Conservation (phyloP, 2,888 invertebrate genomes). For the Cephus pygmeus region DNA sequence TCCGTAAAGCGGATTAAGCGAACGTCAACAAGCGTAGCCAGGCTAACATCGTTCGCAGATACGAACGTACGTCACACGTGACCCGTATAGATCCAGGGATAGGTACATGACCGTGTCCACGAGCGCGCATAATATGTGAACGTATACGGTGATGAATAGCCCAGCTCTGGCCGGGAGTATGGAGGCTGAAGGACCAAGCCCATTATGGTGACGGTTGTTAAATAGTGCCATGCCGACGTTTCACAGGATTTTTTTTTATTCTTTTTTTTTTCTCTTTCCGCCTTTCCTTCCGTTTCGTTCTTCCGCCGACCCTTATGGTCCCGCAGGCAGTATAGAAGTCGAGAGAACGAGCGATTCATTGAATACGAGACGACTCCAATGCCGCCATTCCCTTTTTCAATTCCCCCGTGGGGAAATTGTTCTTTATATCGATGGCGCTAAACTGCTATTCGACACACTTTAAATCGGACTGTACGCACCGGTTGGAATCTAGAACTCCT, state of each 20-base stretch:
- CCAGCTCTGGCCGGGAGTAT: not conserved
- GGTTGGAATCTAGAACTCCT: not conserved
- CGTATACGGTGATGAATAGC: slow-evolving; percentile 1
- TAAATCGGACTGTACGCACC: not conserved
- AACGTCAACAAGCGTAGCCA: not conserved
- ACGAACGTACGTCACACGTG: slow-evolving; percentile 1
- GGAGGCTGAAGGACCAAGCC: not conserved
- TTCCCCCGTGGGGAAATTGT: not conserved
- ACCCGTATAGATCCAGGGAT: slow-evolving; percentile 4
- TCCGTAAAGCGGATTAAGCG: not conserved
- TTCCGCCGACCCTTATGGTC: slow-evolving; percentile 21
- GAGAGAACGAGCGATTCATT: not conserved
- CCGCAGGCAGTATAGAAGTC: not conserved
- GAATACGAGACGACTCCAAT: not conserved
- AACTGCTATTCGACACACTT: not conserved
- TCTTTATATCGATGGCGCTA: not conserved
- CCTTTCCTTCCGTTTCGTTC: slow-evolving; percentile 8
- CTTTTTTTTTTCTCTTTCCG: slow-evolving; percentile 5
- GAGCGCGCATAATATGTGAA: slow-evolving; percentile 2
- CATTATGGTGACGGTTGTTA: not conserved
- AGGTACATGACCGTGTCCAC: slow-evolving; percentile 3
- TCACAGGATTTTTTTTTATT: slow-evolving; percentile 25
- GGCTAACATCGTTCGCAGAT: not conserved
- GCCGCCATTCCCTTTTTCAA: not conserved
- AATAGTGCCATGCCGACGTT: slow-evolving; percentile 15